Base-by-base conservation (phyloP, 2,888 invertebrate species). In the Microctonus hyperodae region DNA sequence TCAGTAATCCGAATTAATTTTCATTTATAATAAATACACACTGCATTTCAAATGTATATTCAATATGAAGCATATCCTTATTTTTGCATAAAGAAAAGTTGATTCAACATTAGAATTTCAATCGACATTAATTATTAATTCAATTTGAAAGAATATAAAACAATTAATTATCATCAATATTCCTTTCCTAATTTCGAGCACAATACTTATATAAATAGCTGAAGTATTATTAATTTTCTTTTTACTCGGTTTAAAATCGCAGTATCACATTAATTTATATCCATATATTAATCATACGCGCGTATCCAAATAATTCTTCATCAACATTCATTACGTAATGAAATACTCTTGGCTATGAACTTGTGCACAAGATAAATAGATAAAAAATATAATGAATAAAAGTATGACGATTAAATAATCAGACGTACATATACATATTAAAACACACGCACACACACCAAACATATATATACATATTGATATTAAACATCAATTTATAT, bases 131-230 rank as follows among this genome's bases (percentile, higher is more conserved):
- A 37, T 58, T 13, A 56, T 10, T 28, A 61, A 61, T 9, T 10
- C 31, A 35, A 28, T 31, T 50, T 31, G 13, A 28, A 60, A 2
- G 25, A 22, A 55, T 31, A 10, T 20, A 60, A n/a, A 48, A n/a
- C 35, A 48, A 33, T 2, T 1, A n/a, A 25, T 51, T 23, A 16
- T 6, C 64, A 25, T 53, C 48, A 60, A 28, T 68, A 48, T 60
- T 25, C 59, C 73, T 79, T 79, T 71, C 75, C 83, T 83, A 83
- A 83, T 81, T 83, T 83, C 83, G 83, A 83, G 83, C 83, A 83
- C 83, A 78, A 59, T 58, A 60, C 35, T 37, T 40, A 31, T 40
- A 31, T 37, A 53, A 22, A 37, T 40, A 16, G 23, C 31, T 16
- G 35, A 35, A 37, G 33, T 22, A 53, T n/a, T n/a, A 20, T 28